Base-by-base conservation (phyloP, 2,797 vertebrate genomes). In the Spea hammondii region DNA sequence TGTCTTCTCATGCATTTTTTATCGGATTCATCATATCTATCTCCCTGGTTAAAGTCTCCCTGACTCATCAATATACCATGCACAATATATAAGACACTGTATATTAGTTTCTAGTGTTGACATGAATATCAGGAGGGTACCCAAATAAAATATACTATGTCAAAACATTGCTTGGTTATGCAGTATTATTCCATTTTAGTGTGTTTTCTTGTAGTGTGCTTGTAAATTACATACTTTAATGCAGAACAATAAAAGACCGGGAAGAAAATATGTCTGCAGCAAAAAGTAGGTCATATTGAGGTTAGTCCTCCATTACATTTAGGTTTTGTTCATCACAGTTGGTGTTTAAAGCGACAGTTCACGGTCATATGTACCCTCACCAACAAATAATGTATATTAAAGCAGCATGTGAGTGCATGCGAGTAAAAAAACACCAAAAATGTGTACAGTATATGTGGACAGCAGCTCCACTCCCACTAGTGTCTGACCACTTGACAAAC, bases 21-120 rank as follows among this genome's bases (percentile, higher is more conserved):
- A 76, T 76, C 53, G 53, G 14, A 55, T 76, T 67, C 46, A 50
- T 57, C 64, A 66, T 51, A 78, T 72, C 47, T 72, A 47, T 64
- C 65, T 72, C 53, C 44, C 53, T 57, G n/a, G 17, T 65, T 57
- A 66, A 72, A 67, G 70, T 65, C 71, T 4, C 12, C 12, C 11
- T 59, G 45, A 54, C 55, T 65, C 50, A 14, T 70, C 50, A 71
- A 47, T 65, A 71, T 53, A 13, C n/a, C 65, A 44, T 78, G 32
- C n/a, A 49, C 51, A 65, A 67, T 44, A 48, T 64, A 51, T 71
- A 64, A 55, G n/a, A 12, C 50, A 65, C 17, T 53, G 67, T 47
- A 9, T 62, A 73, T 32, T 62, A 62, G 47, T 32, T 75, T 54
- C 45, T 53, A 51, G 10, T 53, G 48, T 65, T 74, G 72, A 44